Conservation (phyloP, 2,797 vertebrate species). For the Sebastes vulpes region DNA sequence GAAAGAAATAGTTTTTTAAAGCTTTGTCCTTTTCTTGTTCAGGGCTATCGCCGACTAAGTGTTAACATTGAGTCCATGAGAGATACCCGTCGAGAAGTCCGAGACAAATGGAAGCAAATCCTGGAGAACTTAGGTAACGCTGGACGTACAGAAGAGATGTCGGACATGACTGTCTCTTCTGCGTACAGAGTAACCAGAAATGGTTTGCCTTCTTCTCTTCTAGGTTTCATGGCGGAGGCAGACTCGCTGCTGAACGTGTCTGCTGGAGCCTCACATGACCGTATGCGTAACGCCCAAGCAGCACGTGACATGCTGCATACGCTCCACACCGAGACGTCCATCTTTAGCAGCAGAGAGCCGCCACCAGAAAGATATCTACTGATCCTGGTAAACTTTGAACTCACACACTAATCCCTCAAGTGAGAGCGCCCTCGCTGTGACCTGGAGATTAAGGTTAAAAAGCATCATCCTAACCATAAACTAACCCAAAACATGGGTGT, state of each 20-base stretch:
- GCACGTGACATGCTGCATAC: conserved; percentile 80
- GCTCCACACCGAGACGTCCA: conserved; percentile 84
- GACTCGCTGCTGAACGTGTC: conserved; percentile 86
- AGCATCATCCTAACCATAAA: background rate
- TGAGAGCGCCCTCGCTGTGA: background rate
- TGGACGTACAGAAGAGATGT: background rate
- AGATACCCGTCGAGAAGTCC: conserved; percentile 86
- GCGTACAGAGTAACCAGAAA: background rate
- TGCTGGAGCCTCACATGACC: conserved; percentile 81
- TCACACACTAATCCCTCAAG: background rate
- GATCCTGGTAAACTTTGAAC: conserved; percentile 80
- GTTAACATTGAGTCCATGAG: conserved; percentile 89
- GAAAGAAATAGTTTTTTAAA: background rate
- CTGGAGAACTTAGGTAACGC: conserved; percentile 88
- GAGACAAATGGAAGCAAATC: conserved; percentile 88
- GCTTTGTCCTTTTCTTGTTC: background rate
- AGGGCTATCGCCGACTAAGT: conserved; percentile 88
- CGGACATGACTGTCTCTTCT: background rate
- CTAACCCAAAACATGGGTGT: background rate
- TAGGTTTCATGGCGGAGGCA: conserved; percentile 89
- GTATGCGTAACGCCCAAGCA: conserved; percentile 82
- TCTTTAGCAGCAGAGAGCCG: conserved; percentile 79
- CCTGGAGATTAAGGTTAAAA: background rate
- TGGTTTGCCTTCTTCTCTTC: background rate
- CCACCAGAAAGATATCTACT: conserved; percentile 91